phyloP scores from a whole-genome alignment of 2,888 invertebrate species.

The Trachelus troglodyta region DNA sequence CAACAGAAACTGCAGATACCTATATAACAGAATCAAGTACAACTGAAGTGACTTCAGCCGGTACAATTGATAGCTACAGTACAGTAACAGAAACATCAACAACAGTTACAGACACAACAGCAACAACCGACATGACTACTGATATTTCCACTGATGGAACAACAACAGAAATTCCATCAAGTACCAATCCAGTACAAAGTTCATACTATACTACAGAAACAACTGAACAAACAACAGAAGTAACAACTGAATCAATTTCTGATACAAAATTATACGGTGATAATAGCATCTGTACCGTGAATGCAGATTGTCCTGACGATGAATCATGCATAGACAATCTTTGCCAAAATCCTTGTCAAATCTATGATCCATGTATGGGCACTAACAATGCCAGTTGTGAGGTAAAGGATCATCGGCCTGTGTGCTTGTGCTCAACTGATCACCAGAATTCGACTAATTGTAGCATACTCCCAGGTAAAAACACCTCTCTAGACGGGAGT shows the following conservation, averaged over 20 bases:
- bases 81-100: no score
- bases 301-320: slow-evolving; percentile 64
- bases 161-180: background rate
- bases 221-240: slow-evolving; percentile 14
- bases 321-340: slow-evolving; percentile 67
- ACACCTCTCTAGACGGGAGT: slow-evolving; percentile 38
- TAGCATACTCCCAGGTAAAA: slow-evolving; percentile 74
- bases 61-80: no score
- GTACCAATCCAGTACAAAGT: slow-evolving; percentile 9
- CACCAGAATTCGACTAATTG: slow-evolving; percentile 67
- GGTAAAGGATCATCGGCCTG: slow-evolving; percentile 69
- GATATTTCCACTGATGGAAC: no score
- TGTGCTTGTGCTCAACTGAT: slow-evolving; percentile 70
- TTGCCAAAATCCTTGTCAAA: slow-evolving; percentile 70
- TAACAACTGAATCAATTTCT: slow-evolving; percentile 12
- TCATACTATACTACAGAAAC: slow-evolving; percentile 15
- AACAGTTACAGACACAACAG: no score
- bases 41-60: slow-evolving; percentile 2
- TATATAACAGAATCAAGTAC: slow-evolving; percentile 13
- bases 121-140: no score
- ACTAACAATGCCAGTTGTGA: slow-evolving; percentile 66
- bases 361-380: slow-evolving; percentile 63
- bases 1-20: slow-evolving; percentile 17
- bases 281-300: slow-evolving; percentile 43
- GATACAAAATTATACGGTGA: background rate